Conservation (phyloP, 2,113 vertebrate genomes). For the Mustelus asterias region DNA sequence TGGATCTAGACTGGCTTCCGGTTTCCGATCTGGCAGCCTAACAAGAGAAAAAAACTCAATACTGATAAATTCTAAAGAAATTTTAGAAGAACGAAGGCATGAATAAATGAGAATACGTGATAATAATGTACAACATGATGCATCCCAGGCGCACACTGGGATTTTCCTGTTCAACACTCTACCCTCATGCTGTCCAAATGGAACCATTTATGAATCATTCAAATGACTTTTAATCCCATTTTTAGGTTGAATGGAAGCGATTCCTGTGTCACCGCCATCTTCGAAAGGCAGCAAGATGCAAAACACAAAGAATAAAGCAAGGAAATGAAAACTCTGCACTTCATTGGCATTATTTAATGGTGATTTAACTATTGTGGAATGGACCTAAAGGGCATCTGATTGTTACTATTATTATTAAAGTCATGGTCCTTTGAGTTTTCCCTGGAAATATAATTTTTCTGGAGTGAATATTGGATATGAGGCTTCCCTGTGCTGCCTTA, state of each 20-base stretch:
- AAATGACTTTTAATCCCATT: background rate
- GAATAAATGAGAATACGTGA: too few relatives aligned
- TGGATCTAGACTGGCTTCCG: too few relatives aligned
- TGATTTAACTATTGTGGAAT: background rate
- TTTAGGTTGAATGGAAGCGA: background rate
- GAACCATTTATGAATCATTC: background rate
- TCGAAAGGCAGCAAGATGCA: background rate
- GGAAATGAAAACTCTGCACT: background rate
- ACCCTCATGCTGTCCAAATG: background rate
- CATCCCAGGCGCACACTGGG: background rate
- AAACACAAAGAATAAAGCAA: background rate
- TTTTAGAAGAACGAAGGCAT: background rate
- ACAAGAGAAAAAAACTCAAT: background rate
- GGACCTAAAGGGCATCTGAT: background rate
- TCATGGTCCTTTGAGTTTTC: conserved; percentile 16
- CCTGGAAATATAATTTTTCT: background rate
- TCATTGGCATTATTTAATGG: background rate
- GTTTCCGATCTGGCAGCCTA: too few relatives aligned
- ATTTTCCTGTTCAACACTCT: background rate
- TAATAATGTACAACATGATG: background rate
- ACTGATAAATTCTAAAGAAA: background rate
- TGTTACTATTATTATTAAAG: conserved; percentile 1
- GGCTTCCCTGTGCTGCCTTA: background rate
- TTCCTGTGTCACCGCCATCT: background rate
- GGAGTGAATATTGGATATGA: background rate